Evolutionary conservation across 2,888 invertebrate species (phyloP).

Genomic region (Ochropleura leucogaster): DNA sequence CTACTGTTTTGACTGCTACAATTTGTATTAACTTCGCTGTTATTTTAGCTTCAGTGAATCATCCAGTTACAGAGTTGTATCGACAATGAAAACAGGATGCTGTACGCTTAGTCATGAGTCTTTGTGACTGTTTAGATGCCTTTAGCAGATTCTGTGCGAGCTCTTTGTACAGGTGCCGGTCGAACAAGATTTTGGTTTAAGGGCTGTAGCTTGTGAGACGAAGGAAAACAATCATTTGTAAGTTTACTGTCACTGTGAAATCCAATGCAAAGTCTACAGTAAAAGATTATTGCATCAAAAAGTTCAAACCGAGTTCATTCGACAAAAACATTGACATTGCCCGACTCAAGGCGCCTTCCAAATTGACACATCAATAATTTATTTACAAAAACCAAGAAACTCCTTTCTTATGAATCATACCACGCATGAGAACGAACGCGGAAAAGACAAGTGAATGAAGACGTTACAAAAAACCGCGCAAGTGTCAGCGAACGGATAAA

Average conservation of each 20-base stretch:
- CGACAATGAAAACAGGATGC: conserved; percentile 82
- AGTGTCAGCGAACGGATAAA: conserved; percentile 77
- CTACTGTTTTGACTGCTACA: conserved; percentile 61
- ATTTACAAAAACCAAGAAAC: conserved; percentile 64
- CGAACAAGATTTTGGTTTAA: not conserved
- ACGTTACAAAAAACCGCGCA: conserved; percentile 66
- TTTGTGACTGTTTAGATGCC: conserved; percentile 64
- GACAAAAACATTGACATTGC: conserved; percentile 56
- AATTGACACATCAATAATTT: conserved; percentile 63
- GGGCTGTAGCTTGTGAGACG: not conserved
- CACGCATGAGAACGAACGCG: conserved; percentile 63
- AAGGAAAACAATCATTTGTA: not conserved
- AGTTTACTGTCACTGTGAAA: not conserved
- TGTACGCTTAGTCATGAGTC: conserved; percentile 74
- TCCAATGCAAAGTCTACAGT: not conserved
- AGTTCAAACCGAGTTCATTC: conserved; percentile 28
- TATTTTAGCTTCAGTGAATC: conserved; percentile 70
- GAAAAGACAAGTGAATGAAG: conserved; percentile 76
- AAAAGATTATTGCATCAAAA: conserved; percentile 1
- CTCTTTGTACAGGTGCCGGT: conserved; percentile 40
- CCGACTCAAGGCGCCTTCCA: conserved; percentile 37
- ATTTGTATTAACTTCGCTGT: conserved; percentile 64
- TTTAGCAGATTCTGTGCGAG: conserved; percentile 39
- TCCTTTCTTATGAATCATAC: conserved; percentile 68
- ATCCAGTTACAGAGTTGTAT: conserved; percentile 70